These are phyloP conservation scores for Epinephelus moara DNA, from an alignment of 2,113 vertebrate species.

Conservation along the genomic window DNA sequence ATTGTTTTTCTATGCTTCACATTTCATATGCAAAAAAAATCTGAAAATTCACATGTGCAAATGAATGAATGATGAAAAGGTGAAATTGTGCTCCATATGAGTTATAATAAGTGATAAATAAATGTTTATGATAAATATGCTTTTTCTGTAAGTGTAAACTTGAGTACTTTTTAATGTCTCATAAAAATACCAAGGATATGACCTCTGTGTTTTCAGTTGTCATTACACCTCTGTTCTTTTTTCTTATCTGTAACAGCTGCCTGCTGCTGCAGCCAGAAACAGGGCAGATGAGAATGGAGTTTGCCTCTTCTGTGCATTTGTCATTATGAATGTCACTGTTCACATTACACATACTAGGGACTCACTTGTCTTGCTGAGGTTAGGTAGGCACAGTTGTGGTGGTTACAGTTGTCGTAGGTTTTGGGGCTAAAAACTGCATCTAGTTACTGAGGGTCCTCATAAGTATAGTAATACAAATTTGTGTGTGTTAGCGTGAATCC, in stretches of 20 bases:
- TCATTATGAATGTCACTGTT: not conserved
- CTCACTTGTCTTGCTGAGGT: not conserved
- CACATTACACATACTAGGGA: not conserved
- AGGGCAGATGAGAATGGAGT: not conserved
- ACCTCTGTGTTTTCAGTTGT: not conserved
- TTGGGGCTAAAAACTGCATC: not conserved
- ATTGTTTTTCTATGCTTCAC: too few relatives aligned
- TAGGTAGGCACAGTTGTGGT: not conserved
- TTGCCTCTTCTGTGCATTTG: not conserved
- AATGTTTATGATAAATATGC: not conserved
- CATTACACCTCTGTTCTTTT: not conserved
- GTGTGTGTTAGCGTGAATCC: constrained; percentile 41
- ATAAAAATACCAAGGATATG: not conserved
- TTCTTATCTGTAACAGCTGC: not conserved
- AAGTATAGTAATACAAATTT: constrained; percentile 14
- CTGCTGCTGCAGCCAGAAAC: not conserved
- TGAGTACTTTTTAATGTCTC: not conserved
- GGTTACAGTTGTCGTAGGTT: constrained; percentile 2
- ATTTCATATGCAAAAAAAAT: not conserved
- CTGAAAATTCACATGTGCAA: not conserved
- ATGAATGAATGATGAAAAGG: not conserved
- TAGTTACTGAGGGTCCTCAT: constrained; percentile 1
- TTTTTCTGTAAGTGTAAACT: not conserved
- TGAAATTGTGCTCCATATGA: not conserved
- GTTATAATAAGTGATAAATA: not conserved